Evolutionary conservation across 2,797 vertebrate species (phyloP), one percentile per base, ranked within the genome.

Genomic region (Lutjanus campechanus): DNA sequence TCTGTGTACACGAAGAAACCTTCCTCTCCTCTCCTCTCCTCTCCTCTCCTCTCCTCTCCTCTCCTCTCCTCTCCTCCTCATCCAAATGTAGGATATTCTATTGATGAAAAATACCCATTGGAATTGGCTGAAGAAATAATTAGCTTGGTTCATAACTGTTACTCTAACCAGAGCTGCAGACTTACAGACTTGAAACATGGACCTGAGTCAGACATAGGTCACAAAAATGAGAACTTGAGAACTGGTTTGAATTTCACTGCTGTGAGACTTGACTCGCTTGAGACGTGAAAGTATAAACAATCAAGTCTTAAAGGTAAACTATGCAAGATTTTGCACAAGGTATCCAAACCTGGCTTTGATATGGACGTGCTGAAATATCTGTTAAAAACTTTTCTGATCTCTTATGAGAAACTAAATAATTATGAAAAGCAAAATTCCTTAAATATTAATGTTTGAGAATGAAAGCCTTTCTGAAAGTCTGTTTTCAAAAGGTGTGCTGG

Each of bases 291-390:
- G 9, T 19, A 22, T 49, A 41, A 46, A 0, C 40, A n/a, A 29
- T 8, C 0, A 25, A 40, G n/a, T 49, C 25, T 56, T 12, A 51
- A 41, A 9, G 15, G 25, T 25, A 25, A 25, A 25, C 25, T 25
- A 25, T 25, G 25, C 25, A 25, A 25, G 25, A 25, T 25, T 25
- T 25, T 25, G 25, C 25, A 25, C 41, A 64, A 44, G 51, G 12
- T 73, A 16, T 69, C 73, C 55, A 67, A 72, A 77, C 65, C 58
- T 61, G n/a, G 50, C 59, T 87, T 79, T 81, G 66, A 81, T 64
- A 36, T 25, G 5, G 7, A 53, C 51, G 54, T 65, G 15, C 53
- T 22, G 16, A 61, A 43, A 50, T 36, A 22, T 51, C 12, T 65
- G 29, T 49, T 49, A 49, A 72, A 84, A 55, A 51, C 41, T 29